Conservation (phyloP, 1,140 invertebrate genomes). For the Vanessa atalanta region DNA sequence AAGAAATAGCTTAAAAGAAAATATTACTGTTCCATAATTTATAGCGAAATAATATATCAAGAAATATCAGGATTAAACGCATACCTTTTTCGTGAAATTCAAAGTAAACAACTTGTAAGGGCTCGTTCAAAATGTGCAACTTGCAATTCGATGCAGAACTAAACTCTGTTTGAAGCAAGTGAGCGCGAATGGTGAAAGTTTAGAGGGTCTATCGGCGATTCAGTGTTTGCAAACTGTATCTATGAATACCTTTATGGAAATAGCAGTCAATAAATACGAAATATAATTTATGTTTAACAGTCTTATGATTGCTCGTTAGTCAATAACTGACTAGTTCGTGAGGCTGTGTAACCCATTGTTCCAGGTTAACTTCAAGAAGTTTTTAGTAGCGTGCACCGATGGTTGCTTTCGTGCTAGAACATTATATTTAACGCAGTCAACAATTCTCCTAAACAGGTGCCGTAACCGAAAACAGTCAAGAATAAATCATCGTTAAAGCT, state of each 20-base stretch:
- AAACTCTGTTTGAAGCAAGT: slow-evolving; percentile 11
- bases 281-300: too few relatives aligned
- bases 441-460: too few relatives aligned
- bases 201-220: slow-evolving; percentile 1
- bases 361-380: too few relatives aligned
- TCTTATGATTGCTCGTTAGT: too few relatives aligned
- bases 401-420: too few relatives aligned
- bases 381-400: too few relatives aligned
- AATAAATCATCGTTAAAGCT: too few relatives aligned
- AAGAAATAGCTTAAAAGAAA: not conserved
- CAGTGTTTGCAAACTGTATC: not conserved
- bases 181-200: slow-evolving; percentile 6
- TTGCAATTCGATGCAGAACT: slow-evolving; percentile 11
- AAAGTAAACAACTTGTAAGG: not conserved
- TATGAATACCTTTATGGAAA: not conserved
- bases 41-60: not conserved
- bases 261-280: not conserved
- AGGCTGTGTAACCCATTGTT: too few relatives aligned
- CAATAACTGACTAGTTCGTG: too few relatives aligned
- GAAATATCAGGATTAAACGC: not conserved
- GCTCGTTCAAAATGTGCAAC: slow-evolving; percentile 12
- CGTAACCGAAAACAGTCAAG: too few relatives aligned
- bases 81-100: not conserved
- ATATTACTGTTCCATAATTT: not conserved
- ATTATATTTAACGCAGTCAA: too few relatives aligned